Evolutionary conservation across 2,797 vertebrate genomes (phyloP).

Genomic region (Benthosema pterotum): DNA sequence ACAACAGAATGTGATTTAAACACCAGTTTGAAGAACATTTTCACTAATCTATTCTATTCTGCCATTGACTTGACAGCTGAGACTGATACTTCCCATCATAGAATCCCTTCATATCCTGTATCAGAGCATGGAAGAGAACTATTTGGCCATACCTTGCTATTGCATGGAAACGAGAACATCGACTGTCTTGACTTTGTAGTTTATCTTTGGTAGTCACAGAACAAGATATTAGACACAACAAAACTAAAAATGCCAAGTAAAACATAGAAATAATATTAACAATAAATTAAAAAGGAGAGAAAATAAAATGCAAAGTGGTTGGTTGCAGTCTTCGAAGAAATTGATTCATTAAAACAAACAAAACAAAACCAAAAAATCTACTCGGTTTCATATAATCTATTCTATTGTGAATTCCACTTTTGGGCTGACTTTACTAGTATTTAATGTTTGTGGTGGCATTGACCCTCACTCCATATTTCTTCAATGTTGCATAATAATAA

Average conservation of each 20-base stretch:
- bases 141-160: slow-evolving; percentile 97
- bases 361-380: too few relatives aligned
- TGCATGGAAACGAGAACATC: slow-evolving; percentile 95
- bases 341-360: slow-evolving; percentile 57
- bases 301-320: slow-evolving; percentile 85
- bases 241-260: slow-evolving; percentile 77
- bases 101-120: slow-evolving; percentile 81
- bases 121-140: slow-evolving; percentile 91
- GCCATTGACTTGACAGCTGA: slow-evolving; percentile 75
- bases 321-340: slow-evolving; percentile 76
- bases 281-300: slow-evolving; percentile 86
- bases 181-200: slow-evolving; percentile 86
- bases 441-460: slow-evolving; percentile 54
- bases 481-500: slow-evolving; percentile 59
- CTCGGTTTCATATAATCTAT: slow-evolving; percentile 21
- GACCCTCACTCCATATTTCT: slow-evolving; percentile 72
- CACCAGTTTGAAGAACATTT: slow-evolving; percentile 77
- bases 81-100: slow-evolving; percentile 72
- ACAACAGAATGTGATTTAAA: slow-evolving; percentile 71
- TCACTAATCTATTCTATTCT: slow-evolving; percentile 35
- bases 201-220: slow-evolving; percentile 98
- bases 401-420: slow-evolving; percentile 12
- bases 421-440: slow-evolving; percentile 13
- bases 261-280: slow-evolving; percentile 76
- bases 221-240: slow-evolving; percentile 83